These are phyloP conservation scores for Panagrolaimus sp. DNA, from an alignment of 1,140 invertebrate species.

Conservation along the genomic window DNA sequence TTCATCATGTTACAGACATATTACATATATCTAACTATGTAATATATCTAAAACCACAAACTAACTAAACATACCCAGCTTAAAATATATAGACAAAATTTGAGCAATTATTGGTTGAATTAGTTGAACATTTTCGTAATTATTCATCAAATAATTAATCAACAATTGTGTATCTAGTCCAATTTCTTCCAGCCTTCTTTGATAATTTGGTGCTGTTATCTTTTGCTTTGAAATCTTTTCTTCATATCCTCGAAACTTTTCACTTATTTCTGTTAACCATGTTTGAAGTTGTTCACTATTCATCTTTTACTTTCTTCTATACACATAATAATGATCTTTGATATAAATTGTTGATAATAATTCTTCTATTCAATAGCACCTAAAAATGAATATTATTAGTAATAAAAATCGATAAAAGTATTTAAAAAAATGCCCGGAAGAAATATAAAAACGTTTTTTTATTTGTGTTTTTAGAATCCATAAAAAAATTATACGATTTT, in stretches of 20 bases:
- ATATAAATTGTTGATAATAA: too few species aligned
- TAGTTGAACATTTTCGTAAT: constrained; percentile 52
- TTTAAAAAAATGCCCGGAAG: too few species aligned
- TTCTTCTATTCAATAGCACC: too few species aligned
- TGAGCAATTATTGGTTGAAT: constrained; percentile 53
- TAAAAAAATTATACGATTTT: too few species aligned
- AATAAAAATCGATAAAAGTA: too few species aligned
- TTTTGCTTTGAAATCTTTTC: not conserved
- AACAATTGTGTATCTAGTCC: constrained; percentile 40
- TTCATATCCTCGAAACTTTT: constrained; percentile 1
- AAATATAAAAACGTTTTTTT: too few species aligned
- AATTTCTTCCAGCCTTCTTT: constrained; percentile 23
- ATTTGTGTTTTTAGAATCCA: too few species aligned
- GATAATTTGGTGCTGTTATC: not conserved
- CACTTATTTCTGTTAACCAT: not conserved
- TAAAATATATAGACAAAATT: constrained; percentile 53
- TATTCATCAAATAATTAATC: constrained; percentile 46
- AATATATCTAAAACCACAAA: constrained; percentile 21
- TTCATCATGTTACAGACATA: too few species aligned
- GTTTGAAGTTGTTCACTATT: constrained; percentile 12
- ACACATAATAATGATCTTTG: too few species aligned
- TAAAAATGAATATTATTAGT: too few species aligned
- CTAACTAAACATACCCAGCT: constrained; percentile 38
- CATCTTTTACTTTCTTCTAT: not conserved
- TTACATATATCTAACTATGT: not conserved